phyloP scores from a whole-genome alignment of 53 echinoderm and acorn worm species.

The Pentamera pediparva region DNA sequence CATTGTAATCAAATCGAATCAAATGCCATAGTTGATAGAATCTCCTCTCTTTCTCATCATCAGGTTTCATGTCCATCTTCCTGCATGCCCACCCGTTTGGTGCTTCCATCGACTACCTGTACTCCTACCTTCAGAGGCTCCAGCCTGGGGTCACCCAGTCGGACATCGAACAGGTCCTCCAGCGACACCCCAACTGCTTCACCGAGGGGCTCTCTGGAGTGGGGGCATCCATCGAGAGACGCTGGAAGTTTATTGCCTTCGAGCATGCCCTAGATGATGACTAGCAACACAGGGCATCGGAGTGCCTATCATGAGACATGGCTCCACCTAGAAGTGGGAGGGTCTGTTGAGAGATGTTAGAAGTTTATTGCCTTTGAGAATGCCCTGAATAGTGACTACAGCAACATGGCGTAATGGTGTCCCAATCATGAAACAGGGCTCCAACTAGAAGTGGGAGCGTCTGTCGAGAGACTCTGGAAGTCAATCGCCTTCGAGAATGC shows the following conservation, averaged over 20 bases:
- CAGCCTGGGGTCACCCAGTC: slow-evolving; percentile 49
- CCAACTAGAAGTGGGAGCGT: no score
- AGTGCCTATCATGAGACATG: no score
- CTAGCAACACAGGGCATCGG: no score
- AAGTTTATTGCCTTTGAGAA: no score
- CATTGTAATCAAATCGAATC: neutral
- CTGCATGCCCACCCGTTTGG: slow-evolving; percentile 96
- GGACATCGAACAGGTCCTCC: slow-evolving; percentile 66
- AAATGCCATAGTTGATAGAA: neutral
- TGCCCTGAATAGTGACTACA: no score
- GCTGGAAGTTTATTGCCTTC: slow-evolving; percentile 87
- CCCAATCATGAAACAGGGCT: no score
- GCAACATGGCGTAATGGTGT: no score
- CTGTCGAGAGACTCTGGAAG: no score
- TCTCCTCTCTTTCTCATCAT: neutral
- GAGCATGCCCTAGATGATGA: slow-evolving; percentile 23
- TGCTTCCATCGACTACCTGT: slow-evolving; percentile 92
- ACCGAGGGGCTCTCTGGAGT: slow-evolving; percentile 83
- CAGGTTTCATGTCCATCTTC: slow-evolving; percentile 80
- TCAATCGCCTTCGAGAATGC: no score
- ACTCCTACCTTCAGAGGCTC: slow-evolving; percentile 81
- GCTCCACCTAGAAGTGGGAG: no score
- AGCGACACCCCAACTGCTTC: slow-evolving; percentile 70
- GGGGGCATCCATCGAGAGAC: slow-evolving; percentile 85
- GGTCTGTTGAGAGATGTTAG: no score